Percentiles rank a stretch among this genome's conserved stretches.
Conservation (phyloP, 2,888 invertebrate species). For the Aleiodes testaceus region DNA sequence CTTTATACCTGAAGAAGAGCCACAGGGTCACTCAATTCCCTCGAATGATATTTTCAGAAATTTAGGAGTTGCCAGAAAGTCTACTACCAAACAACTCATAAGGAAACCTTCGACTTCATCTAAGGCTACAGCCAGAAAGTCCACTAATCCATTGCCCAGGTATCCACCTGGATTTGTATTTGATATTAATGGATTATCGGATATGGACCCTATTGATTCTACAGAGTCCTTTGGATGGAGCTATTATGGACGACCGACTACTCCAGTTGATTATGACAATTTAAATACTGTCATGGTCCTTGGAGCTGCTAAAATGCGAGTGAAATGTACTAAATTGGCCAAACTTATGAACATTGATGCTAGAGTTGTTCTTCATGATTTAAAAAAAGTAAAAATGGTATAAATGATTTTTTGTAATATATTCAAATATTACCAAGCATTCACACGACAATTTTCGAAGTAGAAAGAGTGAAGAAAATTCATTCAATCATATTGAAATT, state of each 20-base stretch:
- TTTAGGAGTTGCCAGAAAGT: conserved; percentile 72
- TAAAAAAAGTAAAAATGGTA: background rate
- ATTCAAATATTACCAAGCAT: background rate
- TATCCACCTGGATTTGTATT: conserved; percentile 53
- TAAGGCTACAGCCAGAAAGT: conserved; percentile 73
- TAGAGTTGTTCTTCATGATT: conserved; percentile 68
- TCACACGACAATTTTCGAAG: background rate
- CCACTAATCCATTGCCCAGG: conserved; percentile 72
- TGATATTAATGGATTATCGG: conserved; percentile 43
- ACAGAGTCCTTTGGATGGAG: conserved; percentile 22
- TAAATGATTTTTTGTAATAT: background rate
- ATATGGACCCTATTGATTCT: conserved; percentile 34
- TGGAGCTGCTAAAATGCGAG: conserved; percentile 74
- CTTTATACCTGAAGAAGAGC: conserved; percentile 22
- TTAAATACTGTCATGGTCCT: conserved; percentile 76
- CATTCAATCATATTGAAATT: too few relatives aligned
- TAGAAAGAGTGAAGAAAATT: background rate
- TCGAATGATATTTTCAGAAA: conserved; percentile 46
- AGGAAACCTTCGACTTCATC: conserved; percentile 44
- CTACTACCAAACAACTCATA: conserved; percentile 67
- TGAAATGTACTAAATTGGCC: conserved; percentile 74
- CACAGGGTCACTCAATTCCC: conserved; percentile 4
- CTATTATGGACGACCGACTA: conserved; percentile 74
- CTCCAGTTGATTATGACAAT: conserved; percentile 70
- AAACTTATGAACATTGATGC: conserved; percentile 75